Conservation (phyloP, 2,888 invertebrate genomes). For the Diaperis boleti region DNA sequence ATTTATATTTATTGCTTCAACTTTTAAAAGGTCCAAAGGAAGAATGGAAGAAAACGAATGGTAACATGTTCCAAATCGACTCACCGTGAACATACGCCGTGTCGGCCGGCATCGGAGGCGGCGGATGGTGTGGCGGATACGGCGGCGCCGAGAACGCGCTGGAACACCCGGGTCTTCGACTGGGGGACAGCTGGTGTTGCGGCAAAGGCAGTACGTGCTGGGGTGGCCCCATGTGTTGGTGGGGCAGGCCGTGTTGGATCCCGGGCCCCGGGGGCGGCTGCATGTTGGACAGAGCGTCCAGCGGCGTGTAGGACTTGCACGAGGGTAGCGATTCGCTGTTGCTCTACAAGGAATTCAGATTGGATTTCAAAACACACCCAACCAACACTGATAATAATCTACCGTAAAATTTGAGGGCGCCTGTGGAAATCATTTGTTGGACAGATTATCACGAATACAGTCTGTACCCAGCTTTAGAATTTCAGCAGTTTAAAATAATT, state of each 20-base stretch:
- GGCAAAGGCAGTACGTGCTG: slow-evolving; percentile 68
- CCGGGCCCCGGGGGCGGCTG: slow-evolving; percentile 78
- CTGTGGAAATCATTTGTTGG: too few species aligned
- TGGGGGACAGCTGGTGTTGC: slow-evolving; percentile 57
- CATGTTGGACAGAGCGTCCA: slow-evolving; percentile 88
- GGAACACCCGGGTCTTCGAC: slow-evolving; percentile 71
- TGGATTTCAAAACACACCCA: background rate
- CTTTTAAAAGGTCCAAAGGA: too few species aligned
- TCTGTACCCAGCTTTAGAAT: too few species aligned
- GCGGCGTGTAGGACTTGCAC: slow-evolving; percentile 82
- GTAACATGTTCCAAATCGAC: slow-evolving; percentile 50
- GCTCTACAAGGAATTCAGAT: slow-evolving; percentile 45
- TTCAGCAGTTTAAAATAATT: too few species aligned
- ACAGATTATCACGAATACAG: too few species aligned
- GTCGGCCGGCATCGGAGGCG: slow-evolving; percentile 54
- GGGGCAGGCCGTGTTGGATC: slow-evolving; percentile 58
- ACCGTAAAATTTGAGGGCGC: too few species aligned
- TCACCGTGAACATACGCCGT: slow-evolving; percentile 64
- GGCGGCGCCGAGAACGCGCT: slow-evolving; percentile 73
- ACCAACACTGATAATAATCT: too few species aligned
- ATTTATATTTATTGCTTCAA: too few species aligned
- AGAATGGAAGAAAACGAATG: too few species aligned
- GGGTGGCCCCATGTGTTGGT: slow-evolving; percentile 54
- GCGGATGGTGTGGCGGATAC: slow-evolving; percentile 58
- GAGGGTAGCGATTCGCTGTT: slow-evolving; percentile 53